Evolutionary conservation across 2,888 invertebrate genomes (phyloP), one percentile per base, ranked within the genome.

Genomic region (Diarsia rubi): DNA sequence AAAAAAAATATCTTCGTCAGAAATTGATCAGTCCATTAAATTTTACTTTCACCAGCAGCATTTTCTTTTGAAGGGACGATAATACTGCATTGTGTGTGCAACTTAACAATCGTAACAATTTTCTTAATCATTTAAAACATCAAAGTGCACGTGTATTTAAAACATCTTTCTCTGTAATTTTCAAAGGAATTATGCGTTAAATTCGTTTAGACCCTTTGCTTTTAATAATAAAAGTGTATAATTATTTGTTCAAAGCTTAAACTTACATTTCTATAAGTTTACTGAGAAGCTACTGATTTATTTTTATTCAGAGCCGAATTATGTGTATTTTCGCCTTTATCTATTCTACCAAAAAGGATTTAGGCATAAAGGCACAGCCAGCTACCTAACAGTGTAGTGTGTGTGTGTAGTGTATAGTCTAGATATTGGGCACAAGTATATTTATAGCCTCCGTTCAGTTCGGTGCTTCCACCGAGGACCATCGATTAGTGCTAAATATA

Each of bases 401-500:
- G n/a, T n/a, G n/a, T n/a, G n/a, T n/a, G n/a, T n/a, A n/a, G n/a
- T n/a, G n/a, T n/a, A n/a, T n/a, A n/a, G 45, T 73, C 31, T 73
- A 60, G 21, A n/a, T 45, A 52, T 37, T 31, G 27, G 16, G 24
- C 42, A n/a, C 42, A 14, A 42, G 42, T 62, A 52, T 62, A 66
- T 80, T 49, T n/a, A 42, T 62, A 75, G 37, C 6, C 49, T 31
- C 1, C 31, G 49, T 64, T 75, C 52, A n/a, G 37, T n/a, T 27
- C 52, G 31, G 12, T 62, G 45, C 31, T 6, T 68, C 27, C 27
- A 52, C 64, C n/a, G 81, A 59, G 63, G 59, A 52, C 81, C 59
- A 78, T 78, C 78, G 81, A 78, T 78, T 81, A 68, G 81, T 2
- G 75, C 81, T 78, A 78, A 81, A 78, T 78, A 74, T 68, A 81